phyloP scores from a whole-genome alignment of 2,113 vertebrate species.

The Rhodinocichla rosea region DNA sequence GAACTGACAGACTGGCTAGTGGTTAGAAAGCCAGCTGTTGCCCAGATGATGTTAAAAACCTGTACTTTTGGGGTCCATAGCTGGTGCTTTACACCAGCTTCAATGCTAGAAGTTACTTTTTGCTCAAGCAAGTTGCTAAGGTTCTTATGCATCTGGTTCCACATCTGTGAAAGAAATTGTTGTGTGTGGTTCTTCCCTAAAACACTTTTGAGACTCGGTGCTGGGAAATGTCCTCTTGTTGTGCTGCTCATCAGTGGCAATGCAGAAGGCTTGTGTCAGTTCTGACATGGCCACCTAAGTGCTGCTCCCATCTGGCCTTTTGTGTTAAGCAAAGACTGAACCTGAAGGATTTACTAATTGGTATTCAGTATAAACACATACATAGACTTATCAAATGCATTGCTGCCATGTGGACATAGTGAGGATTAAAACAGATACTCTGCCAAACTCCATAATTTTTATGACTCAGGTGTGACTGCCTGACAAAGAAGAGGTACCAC shows the following conservation, averaged over 20 bases:
- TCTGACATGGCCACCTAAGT: neutral
- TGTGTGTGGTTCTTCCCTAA: neutral
- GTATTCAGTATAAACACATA: neutral
- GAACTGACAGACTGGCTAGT: neutral
- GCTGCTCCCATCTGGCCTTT: neutral
- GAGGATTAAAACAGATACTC: neutral
- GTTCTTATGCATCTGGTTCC: neutral
- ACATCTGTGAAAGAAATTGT: neutral
- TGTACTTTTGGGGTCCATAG: accelerated
- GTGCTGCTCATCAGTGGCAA: neutral
- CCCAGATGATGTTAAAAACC: neutral
- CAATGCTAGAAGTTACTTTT: neutral
- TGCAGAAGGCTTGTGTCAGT: neutral
- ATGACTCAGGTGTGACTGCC: neutral
- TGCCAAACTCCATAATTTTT: neutral
- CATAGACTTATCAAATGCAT: neutral
- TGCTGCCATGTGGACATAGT: neutral
- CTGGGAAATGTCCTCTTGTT: neutral
- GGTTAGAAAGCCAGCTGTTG: neutral
- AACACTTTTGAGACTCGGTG: neutral
- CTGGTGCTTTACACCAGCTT: neutral
- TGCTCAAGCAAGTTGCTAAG: neutral
- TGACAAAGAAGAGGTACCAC: neutral
- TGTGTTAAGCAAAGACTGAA: neutral
- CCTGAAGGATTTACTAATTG: neutral